Evolutionary conservation across 2,113 vertebrate species (phyloP).

Genomic region (Micronisus gabar): DNA sequence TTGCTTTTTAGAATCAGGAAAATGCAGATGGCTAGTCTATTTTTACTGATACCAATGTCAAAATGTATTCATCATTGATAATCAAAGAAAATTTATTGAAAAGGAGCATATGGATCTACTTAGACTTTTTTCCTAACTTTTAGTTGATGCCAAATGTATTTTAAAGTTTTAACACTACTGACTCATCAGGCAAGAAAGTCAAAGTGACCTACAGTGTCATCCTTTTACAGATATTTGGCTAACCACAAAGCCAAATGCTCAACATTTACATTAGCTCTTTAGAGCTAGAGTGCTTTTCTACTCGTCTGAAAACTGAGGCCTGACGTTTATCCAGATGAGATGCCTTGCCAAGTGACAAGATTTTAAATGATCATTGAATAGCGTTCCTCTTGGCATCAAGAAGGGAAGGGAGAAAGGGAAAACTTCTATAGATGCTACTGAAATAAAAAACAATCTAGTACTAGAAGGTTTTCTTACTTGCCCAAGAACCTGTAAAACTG

Average conservation of each 20-base stretch:
- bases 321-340: background rate
- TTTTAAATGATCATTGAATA: background rate
- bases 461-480: conserved; percentile 80
- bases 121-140: background rate
- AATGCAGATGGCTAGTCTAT: background rate
- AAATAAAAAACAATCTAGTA: background rate
- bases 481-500: conserved; percentile 87
- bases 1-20: background rate
- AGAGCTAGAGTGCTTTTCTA: background rate
- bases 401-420: background rate
- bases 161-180: background rate
- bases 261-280: background rate
- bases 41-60: background rate
- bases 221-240: background rate
- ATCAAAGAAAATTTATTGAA: background rate
- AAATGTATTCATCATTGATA: background rate
- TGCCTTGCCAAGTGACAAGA: background rate
- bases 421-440: background rate
- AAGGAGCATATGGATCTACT: background rate
- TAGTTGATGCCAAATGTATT: background rate
- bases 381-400: background rate
- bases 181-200: background rate
- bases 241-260: background rate
- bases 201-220: background rate
- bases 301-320: background rate